phyloP scores from a whole-genome alignment of 2,797 vertebrate genomes.

The Myotis pilosus region DNA sequence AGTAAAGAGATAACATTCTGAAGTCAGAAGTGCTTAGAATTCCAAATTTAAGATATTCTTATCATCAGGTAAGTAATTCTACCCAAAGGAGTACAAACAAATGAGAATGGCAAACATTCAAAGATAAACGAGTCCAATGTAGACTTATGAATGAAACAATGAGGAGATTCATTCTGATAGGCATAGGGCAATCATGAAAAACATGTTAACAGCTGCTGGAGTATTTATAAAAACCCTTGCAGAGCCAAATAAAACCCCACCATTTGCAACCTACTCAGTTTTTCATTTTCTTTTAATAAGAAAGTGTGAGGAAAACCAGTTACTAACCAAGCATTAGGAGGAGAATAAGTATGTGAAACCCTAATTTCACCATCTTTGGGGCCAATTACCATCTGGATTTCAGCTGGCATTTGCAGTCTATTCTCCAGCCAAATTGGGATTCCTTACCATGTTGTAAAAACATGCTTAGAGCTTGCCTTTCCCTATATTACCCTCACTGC shows the following conservation, averaged over 20 bases:
- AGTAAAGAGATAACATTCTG: conserved; percentile 29
- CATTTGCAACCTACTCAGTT: conserved; percentile 69
- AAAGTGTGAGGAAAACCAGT: conserved; percentile 70
- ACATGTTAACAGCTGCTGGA: conserved; percentile 79
- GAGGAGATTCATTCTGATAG: conserved; percentile 34
- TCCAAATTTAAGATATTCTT: conserved; percentile 21
- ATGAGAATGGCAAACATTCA: conserved; percentile 65
- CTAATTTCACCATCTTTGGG: conserved; percentile 41
- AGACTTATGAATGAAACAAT: conserved; percentile 64
- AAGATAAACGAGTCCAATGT: conserved; percentile 49
- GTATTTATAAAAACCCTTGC: conserved; percentile 70
- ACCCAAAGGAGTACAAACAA: conserved; percentile 51
- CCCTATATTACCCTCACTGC: background rate
- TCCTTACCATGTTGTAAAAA: conserved; percentile 46
- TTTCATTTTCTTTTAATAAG: conserved; percentile 71
- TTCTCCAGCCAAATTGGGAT: conserved; percentile 66
- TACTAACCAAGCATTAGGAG: conserved; percentile 60
- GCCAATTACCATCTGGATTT: conserved; percentile 66
- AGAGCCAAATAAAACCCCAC: conserved; percentile 76
- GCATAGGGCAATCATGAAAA: conserved; percentile 62
- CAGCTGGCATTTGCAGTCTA: conserved; percentile 59
- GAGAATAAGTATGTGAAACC: conserved; percentile 53
- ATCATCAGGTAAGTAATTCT: conserved; percentile 46
- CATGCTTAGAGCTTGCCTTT: conserved; percentile 17
- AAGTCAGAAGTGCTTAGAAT: conserved; percentile 54